A percentile compares a stretch with the other conserved stretches of the same genome.
Conservation (phyloP, 2,888 invertebrate genomes). For the Cartodere bifasciata region DNA sequence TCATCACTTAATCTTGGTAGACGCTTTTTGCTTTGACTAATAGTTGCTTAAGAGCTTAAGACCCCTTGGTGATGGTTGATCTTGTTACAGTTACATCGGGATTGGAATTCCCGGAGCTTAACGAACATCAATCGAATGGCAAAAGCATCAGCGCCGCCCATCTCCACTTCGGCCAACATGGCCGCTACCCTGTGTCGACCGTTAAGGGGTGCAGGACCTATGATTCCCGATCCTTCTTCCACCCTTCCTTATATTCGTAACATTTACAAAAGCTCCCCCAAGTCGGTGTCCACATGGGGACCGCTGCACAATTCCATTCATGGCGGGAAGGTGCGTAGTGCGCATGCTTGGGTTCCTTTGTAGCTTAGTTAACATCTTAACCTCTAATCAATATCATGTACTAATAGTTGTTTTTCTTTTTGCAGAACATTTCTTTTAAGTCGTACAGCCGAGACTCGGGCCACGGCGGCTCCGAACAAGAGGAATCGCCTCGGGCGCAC, state of each 20-base stretch:
- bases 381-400: too few species aligned
- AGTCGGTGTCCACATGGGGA: slow-evolving; percentile 51
- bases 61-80: slow-evolving; percentile 25
- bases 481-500: slow-evolving; percentile 52
- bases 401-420: too few species aligned
- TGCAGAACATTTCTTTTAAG: slow-evolving; percentile 79
- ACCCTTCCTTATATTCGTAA: slow-evolving; percentile 38
- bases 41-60: not conserved
- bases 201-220: slow-evolving; percentile 21
- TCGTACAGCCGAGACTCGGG: slow-evolving; percentile 54
- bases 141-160: slow-evolving; percentile 32
- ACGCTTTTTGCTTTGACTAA: not conserved
- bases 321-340: slow-evolving; percentile 47
- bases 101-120: slow-evolving; percentile 39
- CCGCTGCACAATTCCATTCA: slow-evolving; percentile 49
- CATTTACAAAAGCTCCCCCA: slow-evolving; percentile 37
- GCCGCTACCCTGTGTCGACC: slow-evolving; percentile 35
- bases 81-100: slow-evolving; percentile 37
- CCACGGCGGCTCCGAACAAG: slow-evolving; percentile 51
- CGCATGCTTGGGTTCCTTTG: slow-evolving; percentile 3
- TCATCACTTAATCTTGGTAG: not conserved
- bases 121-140: slow-evolving; percentile 36
- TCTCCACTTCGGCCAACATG: slow-evolving; percentile 34
- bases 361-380: slow-evolving; percentile 1
- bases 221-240: slow-evolving; percentile 29